Evolutionary conservation across 2,888 invertebrate species (phyloP).

Genomic region (Latrodectus elegans): DNA sequence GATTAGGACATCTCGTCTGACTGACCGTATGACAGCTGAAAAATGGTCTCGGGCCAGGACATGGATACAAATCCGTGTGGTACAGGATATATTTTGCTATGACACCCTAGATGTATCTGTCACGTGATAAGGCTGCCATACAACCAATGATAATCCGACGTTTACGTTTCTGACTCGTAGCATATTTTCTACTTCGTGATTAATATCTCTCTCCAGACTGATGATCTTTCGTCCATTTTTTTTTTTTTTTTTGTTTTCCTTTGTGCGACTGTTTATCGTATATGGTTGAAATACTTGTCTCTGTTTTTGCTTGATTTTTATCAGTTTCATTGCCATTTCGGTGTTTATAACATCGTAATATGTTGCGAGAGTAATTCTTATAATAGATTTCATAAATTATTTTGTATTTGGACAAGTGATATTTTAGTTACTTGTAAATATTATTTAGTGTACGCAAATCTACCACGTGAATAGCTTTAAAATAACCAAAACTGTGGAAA

Average conservation of each 20-base stretch:
- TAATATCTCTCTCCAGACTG: constrained; percentile 41
- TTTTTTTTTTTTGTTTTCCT: constrained; percentile 4
- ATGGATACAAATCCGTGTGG: constrained; percentile 54
- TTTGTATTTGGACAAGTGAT: too few relatives aligned
- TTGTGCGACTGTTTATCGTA: background rate
- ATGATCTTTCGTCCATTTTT: constrained; percentile 13
- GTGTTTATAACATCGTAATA: background rate
- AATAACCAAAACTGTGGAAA: too few relatives aligned
- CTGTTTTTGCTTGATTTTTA: constrained; percentile 14
- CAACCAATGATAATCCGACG: constrained; percentile 45
- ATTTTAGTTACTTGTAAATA: too few relatives aligned
- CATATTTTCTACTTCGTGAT: constrained; percentile 46
- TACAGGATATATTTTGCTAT: constrained; percentile 59
- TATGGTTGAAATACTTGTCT: background rate
- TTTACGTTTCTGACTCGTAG: constrained; percentile 36
- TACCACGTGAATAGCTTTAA: too few relatives aligned
- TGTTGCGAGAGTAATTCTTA: too few relatives aligned
- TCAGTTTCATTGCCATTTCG: constrained; percentile 1
- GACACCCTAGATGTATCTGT: constrained; percentile 64
- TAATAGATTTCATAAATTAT: too few relatives aligned
- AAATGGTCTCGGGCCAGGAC: constrained; percentile 60
- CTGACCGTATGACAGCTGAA: constrained; percentile 62
- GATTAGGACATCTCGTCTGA: constrained; percentile 60
- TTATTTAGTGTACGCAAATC: too few relatives aligned
- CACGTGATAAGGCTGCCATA: constrained; percentile 47